Evolutionary conservation across 2,113 vertebrate species (phyloP).

Genomic region (Prolemur simus): DNA sequence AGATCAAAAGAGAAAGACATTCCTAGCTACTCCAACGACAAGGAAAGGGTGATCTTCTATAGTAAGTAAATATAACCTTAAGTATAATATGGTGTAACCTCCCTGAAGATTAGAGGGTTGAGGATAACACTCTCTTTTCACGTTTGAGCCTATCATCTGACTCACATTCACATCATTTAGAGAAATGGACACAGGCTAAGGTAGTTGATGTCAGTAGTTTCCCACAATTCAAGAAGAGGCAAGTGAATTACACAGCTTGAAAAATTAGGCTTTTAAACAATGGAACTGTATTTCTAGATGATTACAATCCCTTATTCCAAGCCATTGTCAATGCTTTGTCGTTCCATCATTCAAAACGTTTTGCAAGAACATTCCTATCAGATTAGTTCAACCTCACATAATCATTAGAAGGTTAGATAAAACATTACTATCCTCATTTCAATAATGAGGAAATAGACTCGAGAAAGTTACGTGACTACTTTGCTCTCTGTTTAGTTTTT

Average conservation of each 20-base stretch:
- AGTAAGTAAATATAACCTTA: not conserved
- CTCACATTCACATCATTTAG: not conserved
- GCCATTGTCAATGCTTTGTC: not conserved
- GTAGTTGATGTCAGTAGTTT: not conserved
- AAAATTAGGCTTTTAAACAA: not conserved
- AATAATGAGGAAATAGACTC: not conserved
- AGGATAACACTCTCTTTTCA: not conserved
- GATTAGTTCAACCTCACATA: not conserved
- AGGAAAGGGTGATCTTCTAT: not conserved
- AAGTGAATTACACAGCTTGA: not conserved
- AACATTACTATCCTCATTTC: not conserved
- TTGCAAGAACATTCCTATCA: not conserved
- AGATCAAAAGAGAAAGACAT: not conserved
- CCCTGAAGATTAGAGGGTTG: not conserved
- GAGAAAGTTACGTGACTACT: not conserved
- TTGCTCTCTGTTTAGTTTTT: slow-evolving; percentile 5
- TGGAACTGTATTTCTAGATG: not conserved
- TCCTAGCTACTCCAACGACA: not conserved
- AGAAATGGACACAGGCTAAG: not conserved
- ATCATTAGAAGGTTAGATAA: slow-evolving; percentile 15
- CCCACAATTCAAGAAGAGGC: not conserved
- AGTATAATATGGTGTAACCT: not conserved
- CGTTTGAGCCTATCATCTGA: not conserved
- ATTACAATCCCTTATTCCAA: not conserved
- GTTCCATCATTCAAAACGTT: not conserved